Conservation (phyloP, 2,113 vertebrate genomes). For the Callorhinus ursinus region DNA sequence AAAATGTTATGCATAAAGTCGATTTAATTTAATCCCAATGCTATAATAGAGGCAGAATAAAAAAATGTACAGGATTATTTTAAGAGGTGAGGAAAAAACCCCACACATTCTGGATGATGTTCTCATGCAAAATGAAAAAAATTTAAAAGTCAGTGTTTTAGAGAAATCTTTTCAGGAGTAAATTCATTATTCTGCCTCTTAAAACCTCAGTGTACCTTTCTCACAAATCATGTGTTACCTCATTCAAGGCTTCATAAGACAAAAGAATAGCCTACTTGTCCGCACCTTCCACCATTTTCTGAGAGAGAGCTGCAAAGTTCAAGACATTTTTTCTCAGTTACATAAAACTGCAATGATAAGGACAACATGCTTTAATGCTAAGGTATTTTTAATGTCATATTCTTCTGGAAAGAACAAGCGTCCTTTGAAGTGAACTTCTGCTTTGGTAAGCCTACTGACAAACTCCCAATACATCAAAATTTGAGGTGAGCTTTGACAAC, state of each 20-base stretch:
- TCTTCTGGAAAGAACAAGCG: slow-evolving; percentile 54
- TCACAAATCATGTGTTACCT: slow-evolving; percentile 79
- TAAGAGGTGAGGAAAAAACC: neutral
- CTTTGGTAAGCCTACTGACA: slow-evolving; percentile 63
- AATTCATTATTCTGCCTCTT: slow-evolving; percentile 67
- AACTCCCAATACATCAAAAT: neutral
- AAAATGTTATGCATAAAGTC: neutral
- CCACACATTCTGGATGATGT: neutral
- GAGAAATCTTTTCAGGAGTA: slow-evolving; percentile 8
- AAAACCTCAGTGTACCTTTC: slow-evolving; percentile 55
- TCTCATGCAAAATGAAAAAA: neutral
- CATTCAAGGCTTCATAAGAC: slow-evolving; percentile 73
- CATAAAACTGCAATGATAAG: neutral
- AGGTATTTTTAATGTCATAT: slow-evolving; percentile 58
- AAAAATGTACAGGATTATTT: neutral
- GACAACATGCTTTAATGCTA: neutral
- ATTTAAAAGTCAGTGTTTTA: neutral
- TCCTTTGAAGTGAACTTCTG: slow-evolving; percentile 33
- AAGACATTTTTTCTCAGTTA: slow-evolving; percentile 79
- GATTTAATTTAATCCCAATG: neutral
- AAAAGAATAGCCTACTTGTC: slow-evolving; percentile 76
- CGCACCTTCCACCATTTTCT: slow-evolving; percentile 66
- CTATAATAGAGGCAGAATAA: neutral
- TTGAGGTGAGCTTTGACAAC: slow-evolving; percentile 52
- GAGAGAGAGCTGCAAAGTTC: slow-evolving; percentile 74